These are phyloP conservation scores for Romanogobio albipinnatus DNA, from an alignment of 2,113 vertebrate species.

Conservation along the genomic window DNA sequence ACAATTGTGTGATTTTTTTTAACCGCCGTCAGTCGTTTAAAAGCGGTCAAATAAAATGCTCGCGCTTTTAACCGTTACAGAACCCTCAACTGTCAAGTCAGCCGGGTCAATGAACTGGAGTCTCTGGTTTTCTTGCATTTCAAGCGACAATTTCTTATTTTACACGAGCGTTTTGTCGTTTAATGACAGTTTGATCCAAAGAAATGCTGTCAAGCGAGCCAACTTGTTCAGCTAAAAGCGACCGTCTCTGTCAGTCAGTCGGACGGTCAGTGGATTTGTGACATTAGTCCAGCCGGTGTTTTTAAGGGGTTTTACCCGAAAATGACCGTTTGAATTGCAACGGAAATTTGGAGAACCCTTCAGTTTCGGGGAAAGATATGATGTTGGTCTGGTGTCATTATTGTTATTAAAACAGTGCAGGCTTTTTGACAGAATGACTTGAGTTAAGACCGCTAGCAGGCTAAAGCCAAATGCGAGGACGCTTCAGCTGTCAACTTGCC, in stretches of 20 bases:
- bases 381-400: neutral
- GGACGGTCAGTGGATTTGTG: neutral
- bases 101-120: neutral
- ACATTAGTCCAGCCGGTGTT: neutral
- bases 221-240: neutral
- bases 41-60: neutral
- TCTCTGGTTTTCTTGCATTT: neutral
- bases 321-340: neutral
- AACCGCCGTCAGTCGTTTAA: neutral
- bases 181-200: neutral
- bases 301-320: neutral
- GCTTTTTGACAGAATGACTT: neutral
- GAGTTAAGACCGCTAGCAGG: constrained; percentile 19
- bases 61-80: neutral
- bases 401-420: neutral
- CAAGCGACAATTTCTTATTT: neutral
- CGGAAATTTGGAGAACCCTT: neutral
- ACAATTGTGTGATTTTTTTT: constrained; percentile 1
- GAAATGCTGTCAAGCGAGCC: constrained; percentile 20
- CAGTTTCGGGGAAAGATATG: neutral
- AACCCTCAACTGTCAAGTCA: neutral
- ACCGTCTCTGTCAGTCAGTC: constrained; percentile 26
- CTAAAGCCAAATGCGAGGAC: constrained; percentile 23
- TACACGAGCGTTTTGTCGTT: neutral
- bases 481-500: constrained; percentile 30